Percentiles rank a stretch among this genome's conserved stretches.
phyloP scores from a whole-genome alignment of 2,797 vertebrate species.

The Astyanax mexicanus region DNA sequence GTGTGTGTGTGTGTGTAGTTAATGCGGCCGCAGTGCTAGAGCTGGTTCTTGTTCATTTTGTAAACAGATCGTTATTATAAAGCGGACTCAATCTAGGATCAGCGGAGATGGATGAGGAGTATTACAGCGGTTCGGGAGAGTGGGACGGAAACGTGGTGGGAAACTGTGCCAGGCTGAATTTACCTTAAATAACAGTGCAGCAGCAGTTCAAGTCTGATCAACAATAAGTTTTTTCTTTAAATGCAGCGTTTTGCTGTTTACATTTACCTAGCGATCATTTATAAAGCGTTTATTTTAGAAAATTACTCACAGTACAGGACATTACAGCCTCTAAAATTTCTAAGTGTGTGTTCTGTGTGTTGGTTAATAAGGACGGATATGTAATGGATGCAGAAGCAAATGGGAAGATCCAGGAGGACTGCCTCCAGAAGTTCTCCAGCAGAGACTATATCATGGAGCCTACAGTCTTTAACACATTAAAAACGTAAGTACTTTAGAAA shows the following conservation, averaged over 20 bases:
- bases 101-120: slow-evolving; percentile 76
- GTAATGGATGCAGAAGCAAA: slow-evolving; percentile 90
- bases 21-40: too few relatives aligned
- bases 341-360: not conserved
- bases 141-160: slow-evolving; percentile 73
- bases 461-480: slow-evolving; percentile 95
- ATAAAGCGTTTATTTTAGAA: too few relatives aligned
- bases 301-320: too few relatives aligned
- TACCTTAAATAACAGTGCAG: not conserved
- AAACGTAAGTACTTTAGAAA: slow-evolving; percentile 78
- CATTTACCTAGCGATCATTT: too few relatives aligned
- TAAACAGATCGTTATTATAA: not conserved
- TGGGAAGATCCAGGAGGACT: slow-evolving; percentile 92
- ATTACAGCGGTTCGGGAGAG: slow-evolving; percentile 72
- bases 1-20: too few relatives aligned
- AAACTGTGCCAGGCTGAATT: not conserved
- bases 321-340: too few relatives aligned
- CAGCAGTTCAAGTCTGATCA: too few relatives aligned
- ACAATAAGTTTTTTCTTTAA: too few relatives aligned
- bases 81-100: not conserved
- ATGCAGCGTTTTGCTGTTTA: too few relatives aligned
- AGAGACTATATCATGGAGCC: slow-evolving; percentile 99
- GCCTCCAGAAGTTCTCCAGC: slow-evolving; percentile 93
- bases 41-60: not conserved
- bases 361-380: slow-evolving; percentile 85